These are phyloP conservation scores for Unio pictorum DNA, from an alignment of 2,888 invertebrate species.

Conservation along the genomic window DNA sequence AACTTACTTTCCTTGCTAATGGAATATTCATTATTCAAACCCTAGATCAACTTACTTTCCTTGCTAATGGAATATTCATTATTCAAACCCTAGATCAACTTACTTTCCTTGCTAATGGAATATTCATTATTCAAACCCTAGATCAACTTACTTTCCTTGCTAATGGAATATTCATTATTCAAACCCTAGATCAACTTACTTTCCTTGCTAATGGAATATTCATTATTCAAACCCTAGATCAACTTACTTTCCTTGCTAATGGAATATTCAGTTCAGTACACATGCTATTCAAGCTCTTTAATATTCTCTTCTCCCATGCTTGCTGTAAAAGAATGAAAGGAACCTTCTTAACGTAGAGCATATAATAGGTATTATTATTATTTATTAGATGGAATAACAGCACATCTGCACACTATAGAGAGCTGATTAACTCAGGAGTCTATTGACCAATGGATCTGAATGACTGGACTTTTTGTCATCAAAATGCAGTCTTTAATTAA, in stretches of 20 bases:
- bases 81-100: constrained; percentile 2
- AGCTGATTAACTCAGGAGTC: too few species aligned
- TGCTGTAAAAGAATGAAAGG: constrained; percentile 51
- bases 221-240: constrained; percentile 68
- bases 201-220: constrained; percentile 80
- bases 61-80: constrained; percentile 83
- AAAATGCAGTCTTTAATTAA: too few species aligned
- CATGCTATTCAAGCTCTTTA: constrained; percentile 96
- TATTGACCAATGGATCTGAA: background rate
- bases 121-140: constrained; percentile 76
- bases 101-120: constrained; percentile 77
- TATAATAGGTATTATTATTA: too few species aligned
- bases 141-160: constrained; percentile 64
- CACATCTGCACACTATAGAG: too few species aligned
- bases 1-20: constrained; percentile 73
- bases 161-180: constrained; percentile 82
- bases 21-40: constrained; percentile 80
- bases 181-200: constrained; percentile 41
- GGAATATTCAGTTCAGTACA: constrained; percentile 91
- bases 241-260: constrained; percentile 73
- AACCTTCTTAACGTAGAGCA: too few species aligned
- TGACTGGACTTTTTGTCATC: background rate
- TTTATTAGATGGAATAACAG: too few species aligned
- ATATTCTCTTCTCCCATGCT: constrained; percentile 91
- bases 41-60: constrained; percentile 55